Percentiles rank a stretch among this genome's conserved stretches.
Evolutionary conservation across 2,888 invertebrate species (phyloP).

Genomic region (Pecten maximus): DNA sequence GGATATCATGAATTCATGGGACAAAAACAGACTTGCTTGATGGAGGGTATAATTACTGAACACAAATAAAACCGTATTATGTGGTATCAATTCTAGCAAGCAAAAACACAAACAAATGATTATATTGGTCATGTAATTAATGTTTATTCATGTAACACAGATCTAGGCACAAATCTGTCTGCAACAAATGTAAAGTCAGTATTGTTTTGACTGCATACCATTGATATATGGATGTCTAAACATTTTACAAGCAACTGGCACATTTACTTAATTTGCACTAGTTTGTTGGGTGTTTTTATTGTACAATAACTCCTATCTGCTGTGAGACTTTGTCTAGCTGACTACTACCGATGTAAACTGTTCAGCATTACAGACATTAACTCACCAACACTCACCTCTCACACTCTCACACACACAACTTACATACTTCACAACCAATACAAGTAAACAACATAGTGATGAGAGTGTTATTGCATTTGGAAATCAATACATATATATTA

Average conservation of each 20-base stretch:
- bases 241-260: not conserved
- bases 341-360: not conserved
- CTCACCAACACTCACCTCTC: not conserved
- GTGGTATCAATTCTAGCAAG: not conserved
- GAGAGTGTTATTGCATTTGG: not conserved
- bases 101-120: not conserved
- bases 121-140: not conserved
- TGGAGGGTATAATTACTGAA: no score
- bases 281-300: not conserved
- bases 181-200: not conserved
- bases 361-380: not conserved
- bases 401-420: not conserved
- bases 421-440: not conserved
- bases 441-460: not conserved
- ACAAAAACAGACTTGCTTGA: no score
- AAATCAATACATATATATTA: not conserved
- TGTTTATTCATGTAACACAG: not conserved
- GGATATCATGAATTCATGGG: no score
- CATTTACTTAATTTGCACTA: not conserved
- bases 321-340: not conserved
- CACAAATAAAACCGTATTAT: no score
- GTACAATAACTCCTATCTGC: not conserved
- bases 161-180: constrained; percentile 26
- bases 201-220: not conserved
- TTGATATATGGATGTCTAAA: not conserved